Evolutionary conservation across 92 coral and sea anemone species (phyloP).

Genomic region (Siderastrea siderea): DNA sequence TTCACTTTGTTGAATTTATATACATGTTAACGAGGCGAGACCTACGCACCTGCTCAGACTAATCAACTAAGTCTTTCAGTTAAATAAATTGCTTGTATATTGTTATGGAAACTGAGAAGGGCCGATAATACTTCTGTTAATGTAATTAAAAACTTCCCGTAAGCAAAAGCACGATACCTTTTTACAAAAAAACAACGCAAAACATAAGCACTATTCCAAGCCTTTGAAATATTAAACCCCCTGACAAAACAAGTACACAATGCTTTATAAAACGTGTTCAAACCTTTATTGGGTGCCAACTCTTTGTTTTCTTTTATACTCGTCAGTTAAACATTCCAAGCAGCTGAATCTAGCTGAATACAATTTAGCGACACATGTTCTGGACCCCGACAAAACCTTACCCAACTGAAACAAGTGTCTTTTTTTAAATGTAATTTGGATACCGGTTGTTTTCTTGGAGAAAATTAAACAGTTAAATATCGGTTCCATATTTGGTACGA

Average conservation of each 20-base stretch:
- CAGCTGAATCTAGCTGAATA: no score
- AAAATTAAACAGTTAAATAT: no score
- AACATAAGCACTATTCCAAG: background rate
- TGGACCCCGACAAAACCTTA: background rate
- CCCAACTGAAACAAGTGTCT: no score
- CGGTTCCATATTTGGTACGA: no score
- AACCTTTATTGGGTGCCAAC: no score
- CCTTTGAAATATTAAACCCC: background rate
- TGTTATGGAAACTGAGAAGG: conserved; percentile 18
- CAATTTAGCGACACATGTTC: no score
- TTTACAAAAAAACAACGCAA: background rate
- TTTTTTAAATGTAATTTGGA: no score
- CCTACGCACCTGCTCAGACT: conserved; percentile 1
- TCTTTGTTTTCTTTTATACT: no score
- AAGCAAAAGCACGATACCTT: background rate
- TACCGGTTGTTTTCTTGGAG: no score
- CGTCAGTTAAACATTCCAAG: no score
- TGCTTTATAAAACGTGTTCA: no score
- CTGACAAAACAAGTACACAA: background rate
- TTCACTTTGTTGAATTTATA: conserved; percentile 1
- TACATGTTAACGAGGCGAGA: background rate
- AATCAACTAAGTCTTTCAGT: background rate
- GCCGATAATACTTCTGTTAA: background rate
- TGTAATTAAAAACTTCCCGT: background rate
- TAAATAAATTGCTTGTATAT: conserved; percentile 17